phyloP scores from a whole-genome alignment of 2,888 invertebrate genomes.

The Microchrysa polita region DNA sequence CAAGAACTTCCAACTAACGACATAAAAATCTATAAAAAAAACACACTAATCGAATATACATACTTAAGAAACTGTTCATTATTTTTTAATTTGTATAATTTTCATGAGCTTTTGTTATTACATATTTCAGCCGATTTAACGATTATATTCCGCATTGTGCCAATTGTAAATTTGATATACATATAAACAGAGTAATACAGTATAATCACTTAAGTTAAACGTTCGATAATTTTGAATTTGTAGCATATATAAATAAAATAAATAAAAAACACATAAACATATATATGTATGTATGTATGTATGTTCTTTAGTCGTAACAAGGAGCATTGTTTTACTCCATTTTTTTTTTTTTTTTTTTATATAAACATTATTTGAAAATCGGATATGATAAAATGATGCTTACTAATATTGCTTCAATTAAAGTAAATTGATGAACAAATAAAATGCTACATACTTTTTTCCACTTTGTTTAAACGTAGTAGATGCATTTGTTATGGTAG shows the following conservation, averaged over 20 bases:
- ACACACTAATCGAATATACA: neutral
- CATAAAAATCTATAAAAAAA: neutral
- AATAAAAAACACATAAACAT: neutral
- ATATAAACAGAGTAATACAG: neutral
- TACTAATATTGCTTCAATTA: neutral
- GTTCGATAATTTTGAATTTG: too few species aligned
- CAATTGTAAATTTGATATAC: constrained; percentile 1
- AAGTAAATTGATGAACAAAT: neutral
- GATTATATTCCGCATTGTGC: constrained; percentile 33
- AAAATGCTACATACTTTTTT: neutral
- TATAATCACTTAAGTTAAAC: too few species aligned
- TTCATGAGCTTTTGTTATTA: neutral
- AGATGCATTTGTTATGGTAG: constrained; percentile 1
- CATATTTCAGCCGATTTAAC: too few species aligned
- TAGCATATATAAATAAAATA: neutral
- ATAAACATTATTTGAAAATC: neutral
- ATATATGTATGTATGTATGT: neutral
- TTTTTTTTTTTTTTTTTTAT: neutral
- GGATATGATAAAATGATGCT: neutral
- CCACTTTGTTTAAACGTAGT: constrained; percentile 3
- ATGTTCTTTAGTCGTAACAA: neutral
- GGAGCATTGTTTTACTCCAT: neutral
- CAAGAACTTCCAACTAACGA: neutral
- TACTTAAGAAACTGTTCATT: neutral
- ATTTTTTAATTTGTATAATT: neutral